Evolutionary conservation across 1,140 invertebrate genomes (phyloP), one percentile per base, ranked within the genome.

Genomic region (Myzus persicae): DNA sequence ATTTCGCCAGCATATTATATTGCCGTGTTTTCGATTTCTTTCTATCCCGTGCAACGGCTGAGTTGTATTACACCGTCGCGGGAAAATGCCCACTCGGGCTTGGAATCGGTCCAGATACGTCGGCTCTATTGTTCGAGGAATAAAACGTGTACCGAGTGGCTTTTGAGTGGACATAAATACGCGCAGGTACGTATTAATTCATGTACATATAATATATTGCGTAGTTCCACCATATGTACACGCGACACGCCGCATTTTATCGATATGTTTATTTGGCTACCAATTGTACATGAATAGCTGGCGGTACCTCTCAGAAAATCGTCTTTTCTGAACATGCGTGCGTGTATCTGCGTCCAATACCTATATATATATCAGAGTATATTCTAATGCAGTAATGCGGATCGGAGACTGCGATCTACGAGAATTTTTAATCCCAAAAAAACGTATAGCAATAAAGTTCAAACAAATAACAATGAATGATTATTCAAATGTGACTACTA

Each of bases 181-280:
- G 76, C 18, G 76, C 76, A 38, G 36, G 76, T 81, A 81, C 20
- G 20, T 22, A 48, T 48, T 48, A 48, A 18, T 81, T 8, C 4
- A 38, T 81, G 2, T 81, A 81, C 38, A 36, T 14, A 31, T 67
- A 67, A 67, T 67, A 67, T 31, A 59, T 59, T 59, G 26, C 26
- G 2, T 11, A 11, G 31, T 59, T 59, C 26, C 31, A 59, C 31
- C 8, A 44, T 44, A 31, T 6, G 9, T n/a, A 31, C n/a, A 38
- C 14, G 36, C 76, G 14, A 31, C n/a, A 38, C 14, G 36, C 76
- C 76, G 76, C 36, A 81, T 81, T 81, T 81, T 81, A 81, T 81
- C 76, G 76, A 38, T 81, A 81, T 81, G 76, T 81, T 81, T 81
- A 81, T 81, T 81, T 38, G 18, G 76, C 76, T 81, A 36, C 76